Evolutionary conservation across 2,113 vertebrate genomes (phyloP).

Genomic region (Coturnix japonica): DNA sequence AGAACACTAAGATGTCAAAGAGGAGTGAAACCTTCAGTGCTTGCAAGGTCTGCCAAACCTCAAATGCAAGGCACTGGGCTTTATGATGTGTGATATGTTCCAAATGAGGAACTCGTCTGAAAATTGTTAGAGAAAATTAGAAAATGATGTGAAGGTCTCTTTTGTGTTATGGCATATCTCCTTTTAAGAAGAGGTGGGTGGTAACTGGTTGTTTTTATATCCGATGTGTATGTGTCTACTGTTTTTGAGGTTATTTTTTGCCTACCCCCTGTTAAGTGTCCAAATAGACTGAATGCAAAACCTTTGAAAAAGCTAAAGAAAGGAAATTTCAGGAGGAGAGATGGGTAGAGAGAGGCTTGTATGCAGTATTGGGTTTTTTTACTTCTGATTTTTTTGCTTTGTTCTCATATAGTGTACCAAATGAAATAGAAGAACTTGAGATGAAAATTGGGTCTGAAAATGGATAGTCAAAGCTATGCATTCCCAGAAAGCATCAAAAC

Average conservation of each 20-base stretch:
- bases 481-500: background rate
- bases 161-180: background rate
- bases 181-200: background rate
- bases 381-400: background rate
- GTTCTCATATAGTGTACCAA: background rate
- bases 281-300: background rate
- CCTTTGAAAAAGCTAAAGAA: background rate
- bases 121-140: background rate
- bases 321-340: background rate
- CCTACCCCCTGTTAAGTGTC: background rate
- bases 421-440: background rate
- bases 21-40: background rate
- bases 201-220: background rate
- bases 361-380: too few relatives aligned
- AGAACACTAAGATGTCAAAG: background rate
- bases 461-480: background rate
- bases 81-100: background rate
- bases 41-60: constrained; percentile 2
- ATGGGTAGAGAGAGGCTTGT: background rate
- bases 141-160: background rate
- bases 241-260: background rate
- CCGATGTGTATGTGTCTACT: background rate
- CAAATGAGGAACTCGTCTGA: background rate
- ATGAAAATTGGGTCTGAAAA: background rate
- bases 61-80: accelerated